These are phyloP conservation scores for Odocoileus virginianus DNA, from an alignment of 2,113 vertebrate species.

Conservation along the genomic window DNA sequence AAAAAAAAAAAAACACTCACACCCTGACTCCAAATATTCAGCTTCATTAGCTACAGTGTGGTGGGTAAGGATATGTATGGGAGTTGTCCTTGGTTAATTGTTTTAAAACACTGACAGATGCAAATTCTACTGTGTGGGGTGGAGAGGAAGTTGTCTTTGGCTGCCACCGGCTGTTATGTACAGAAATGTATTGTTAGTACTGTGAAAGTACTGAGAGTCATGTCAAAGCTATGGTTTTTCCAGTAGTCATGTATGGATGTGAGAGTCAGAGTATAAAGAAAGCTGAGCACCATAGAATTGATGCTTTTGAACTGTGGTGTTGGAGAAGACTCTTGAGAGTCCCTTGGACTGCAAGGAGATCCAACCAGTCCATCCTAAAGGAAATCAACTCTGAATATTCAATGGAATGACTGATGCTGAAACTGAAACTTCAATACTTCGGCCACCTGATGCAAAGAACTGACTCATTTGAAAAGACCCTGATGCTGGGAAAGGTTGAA, in stretches of 20 bases:
- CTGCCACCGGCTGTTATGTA: not conserved
- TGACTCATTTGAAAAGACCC: not conserved
- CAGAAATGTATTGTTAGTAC: not conserved
- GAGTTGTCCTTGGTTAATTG: not conserved
- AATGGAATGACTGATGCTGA: not conserved
- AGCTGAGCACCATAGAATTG: not conserved
- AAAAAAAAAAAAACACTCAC: not conserved
- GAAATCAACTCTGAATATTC: not conserved
- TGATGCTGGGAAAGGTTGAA: not conserved
- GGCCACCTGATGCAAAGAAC: not conserved
- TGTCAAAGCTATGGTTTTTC: not conserved
- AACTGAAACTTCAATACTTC: not conserved
- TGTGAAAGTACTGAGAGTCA: not conserved
- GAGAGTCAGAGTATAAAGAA: not conserved
- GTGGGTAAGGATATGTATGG: not conserved
- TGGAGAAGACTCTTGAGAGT: not conserved
- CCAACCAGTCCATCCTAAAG: not conserved
- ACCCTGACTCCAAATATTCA: not conserved
- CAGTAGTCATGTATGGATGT: not conserved
- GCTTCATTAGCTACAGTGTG: not conserved
- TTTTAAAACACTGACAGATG: not conserved
- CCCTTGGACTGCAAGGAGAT: not conserved
- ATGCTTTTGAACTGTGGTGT: not conserved
- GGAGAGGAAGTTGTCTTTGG: not conserved
- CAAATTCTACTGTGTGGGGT: not conserved